Percentiles rank a stretch among this genome's conserved stretches.
Conservation (phyloP, 2,113 vertebrate genomes). For the human (Homo sapiens) region DNA sequence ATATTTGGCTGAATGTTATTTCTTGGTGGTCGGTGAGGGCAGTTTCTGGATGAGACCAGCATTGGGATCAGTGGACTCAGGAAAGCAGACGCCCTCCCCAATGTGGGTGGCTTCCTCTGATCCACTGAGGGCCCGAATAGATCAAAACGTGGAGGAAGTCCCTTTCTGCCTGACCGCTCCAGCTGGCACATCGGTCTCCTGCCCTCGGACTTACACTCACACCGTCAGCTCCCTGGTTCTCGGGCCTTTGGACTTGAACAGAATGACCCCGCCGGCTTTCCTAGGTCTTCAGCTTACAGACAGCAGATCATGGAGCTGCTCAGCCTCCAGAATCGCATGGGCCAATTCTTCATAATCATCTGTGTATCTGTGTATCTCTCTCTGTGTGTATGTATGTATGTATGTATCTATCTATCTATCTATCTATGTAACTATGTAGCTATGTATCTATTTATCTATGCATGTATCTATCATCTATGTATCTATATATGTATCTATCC, state of each 20-base stretch:
- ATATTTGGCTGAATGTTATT: background rate
- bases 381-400: too few species aligned
- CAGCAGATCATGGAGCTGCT: background rate
- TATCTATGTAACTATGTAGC: too few species aligned
- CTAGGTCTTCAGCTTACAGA: background rate
- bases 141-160: too few species aligned
- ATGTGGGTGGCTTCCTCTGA: background rate
- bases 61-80: background rate
- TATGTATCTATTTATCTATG: too few species aligned
- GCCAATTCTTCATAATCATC: too few species aligned
- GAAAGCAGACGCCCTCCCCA: background rate
- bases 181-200: background rate
- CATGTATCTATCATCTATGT: too few species aligned
- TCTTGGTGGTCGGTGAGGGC: background rate
- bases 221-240: background rate
- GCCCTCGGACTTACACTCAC: background rate
- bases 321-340: background rate
- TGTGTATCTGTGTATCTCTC: too few species aligned
- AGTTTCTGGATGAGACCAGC: background rate
- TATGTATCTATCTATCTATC: too few species aligned
- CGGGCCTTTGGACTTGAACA: background rate
- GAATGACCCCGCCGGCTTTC: accelerated
- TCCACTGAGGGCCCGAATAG: background rate
- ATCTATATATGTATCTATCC: too few species aligned
- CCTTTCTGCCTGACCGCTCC: background rate